Conservation (phyloP, 2,797 vertebrate species). For the Enteromius fasciolatus region DNA sequence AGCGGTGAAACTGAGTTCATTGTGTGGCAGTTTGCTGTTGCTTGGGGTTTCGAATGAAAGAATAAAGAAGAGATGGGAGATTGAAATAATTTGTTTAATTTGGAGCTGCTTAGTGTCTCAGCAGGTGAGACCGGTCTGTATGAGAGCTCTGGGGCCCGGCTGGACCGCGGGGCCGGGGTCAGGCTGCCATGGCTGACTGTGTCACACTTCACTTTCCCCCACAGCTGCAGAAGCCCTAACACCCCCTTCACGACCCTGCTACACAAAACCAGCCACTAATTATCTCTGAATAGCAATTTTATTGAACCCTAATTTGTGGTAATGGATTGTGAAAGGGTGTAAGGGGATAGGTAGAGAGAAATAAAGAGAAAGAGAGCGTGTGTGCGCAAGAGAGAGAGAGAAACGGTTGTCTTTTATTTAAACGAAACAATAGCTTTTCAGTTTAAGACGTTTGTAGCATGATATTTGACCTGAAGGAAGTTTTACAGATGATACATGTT, state of each 20-base stretch:
- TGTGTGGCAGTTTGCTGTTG: conserved; percentile 76
- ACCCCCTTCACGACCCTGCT: conserved; percentile 50
- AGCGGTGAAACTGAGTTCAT: conserved; percentile 79
- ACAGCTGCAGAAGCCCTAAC: conserved; percentile 79
- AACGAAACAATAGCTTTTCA: conserved; percentile 53
- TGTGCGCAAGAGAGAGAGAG: neutral
- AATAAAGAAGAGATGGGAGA: conserved; percentile 56
- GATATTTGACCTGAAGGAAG: conserved; percentile 59
- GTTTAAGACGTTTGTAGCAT: conserved; percentile 62
- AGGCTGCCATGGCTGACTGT: conserved; percentile 65
- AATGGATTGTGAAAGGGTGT: conserved; percentile 87
- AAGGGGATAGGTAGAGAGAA: conserved; percentile 77
- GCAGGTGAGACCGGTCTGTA: conserved; percentile 80
- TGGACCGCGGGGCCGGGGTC: conserved; percentile 62
- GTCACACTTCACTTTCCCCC: conserved; percentile 78
- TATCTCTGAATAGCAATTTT: conserved; percentile 90
- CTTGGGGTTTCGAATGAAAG: conserved; percentile 64
- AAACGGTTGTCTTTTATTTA: conserved; percentile 29
- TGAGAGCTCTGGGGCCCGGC: conserved; percentile 71
- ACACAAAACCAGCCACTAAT: conserved; percentile 83
- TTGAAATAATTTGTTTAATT: conserved; percentile 87
- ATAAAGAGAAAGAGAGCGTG: conserved; percentile 42
- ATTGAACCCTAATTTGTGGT: conserved; percentile 89
- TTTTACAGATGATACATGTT: neutral
- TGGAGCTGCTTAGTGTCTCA: conserved; percentile 80